Conservation (phyloP, 2,797 vertebrate species). For the Pipistrellus pygmaeus region DNA sequence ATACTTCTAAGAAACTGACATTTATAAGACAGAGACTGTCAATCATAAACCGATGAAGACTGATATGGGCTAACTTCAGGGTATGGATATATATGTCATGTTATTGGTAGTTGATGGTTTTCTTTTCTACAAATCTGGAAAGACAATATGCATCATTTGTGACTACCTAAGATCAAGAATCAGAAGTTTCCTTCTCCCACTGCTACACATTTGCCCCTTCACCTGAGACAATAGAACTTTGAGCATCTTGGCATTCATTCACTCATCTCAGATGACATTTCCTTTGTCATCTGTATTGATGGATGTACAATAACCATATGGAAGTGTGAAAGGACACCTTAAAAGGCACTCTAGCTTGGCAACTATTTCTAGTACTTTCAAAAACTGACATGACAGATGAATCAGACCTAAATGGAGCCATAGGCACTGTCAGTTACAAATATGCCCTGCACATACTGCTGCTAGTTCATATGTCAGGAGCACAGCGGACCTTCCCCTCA, state of each 20-base stretch:
- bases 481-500: background rate
- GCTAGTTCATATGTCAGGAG: slow-evolving; percentile 68
- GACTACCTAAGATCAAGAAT: slow-evolving; percentile 50
- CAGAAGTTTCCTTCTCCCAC: slow-evolving; percentile 41
- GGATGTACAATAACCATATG: slow-evolving; percentile 68
- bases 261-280: slow-evolving; percentile 68
- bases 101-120: slow-evolving; percentile 56
- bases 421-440: slow-evolving; percentile 74
- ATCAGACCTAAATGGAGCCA: slow-evolving; percentile 66
- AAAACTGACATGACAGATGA: slow-evolving; percentile 73
- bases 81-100: slow-evolving; percentile 43
- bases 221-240: slow-evolving; percentile 68
- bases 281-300: slow-evolving; percentile 77
- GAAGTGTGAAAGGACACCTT: slow-evolving; percentile 69
- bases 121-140: slow-evolving; percentile 60
- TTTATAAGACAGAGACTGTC: slow-evolving; percentile 57
- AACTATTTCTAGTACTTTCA: slow-evolving; percentile 70
- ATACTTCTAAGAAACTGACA: background rate
- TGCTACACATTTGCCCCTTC: slow-evolving; percentile 67
- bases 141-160: background rate
- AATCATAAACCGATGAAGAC: slow-evolving; percentile 67
- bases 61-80: slow-evolving; percentile 49
- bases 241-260: slow-evolving; percentile 52
- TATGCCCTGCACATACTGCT: background rate
- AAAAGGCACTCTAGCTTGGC: slow-evolving; percentile 50